Evolutionary conservation across 2,888 invertebrate species (phyloP), one percentile per base, ranked within the genome.

Genomic region (Phyllotreta cruciferae): DNA sequence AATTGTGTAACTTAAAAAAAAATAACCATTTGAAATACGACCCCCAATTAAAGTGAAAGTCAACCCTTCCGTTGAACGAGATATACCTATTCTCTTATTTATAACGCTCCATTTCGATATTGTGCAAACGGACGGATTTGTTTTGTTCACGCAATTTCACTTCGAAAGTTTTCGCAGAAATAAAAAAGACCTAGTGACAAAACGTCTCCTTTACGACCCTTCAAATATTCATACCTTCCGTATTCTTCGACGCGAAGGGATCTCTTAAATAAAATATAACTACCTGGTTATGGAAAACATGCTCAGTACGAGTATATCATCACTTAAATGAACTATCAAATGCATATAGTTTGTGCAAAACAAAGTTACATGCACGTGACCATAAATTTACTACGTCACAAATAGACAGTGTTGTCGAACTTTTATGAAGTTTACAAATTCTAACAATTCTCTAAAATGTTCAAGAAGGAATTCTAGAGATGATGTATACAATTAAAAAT

Each of bases 11-110:
- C 24, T 24, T n/a, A n/a, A 24, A 24, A 24, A 24, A 24, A 24
- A 3, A 24, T 24, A 24, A 24, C 24, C 24, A 24, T 24, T 24
- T 52, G 44, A 60, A 60, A 44, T 37, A 58, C 38, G 39, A 14
- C 52, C 60, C 60, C 44, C 60, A 52, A 60, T 60, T 58, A 44
- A 56, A 66, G 66, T 63, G 66, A 66, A 66, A 66, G 66, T 44
- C 37, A 57, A 64, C 58, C 64, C 63, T 62, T 66, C 54, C 24
- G 24, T 24, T 24, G 24, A 24, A 24, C 24, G 24, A 24, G 24
- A 24, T 24, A 24, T 49, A 52, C 8, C 6, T 7, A 39, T 36
- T 52, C 14, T 34, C 13, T 10, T 47, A 52, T n/a, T 49, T 10
- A 55, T 34, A 55, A 55, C 41, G 38, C 42, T 39, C 42, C 42